These are phyloP conservation scores for Phataginus tricuspis DNA, from an alignment of 2,797 vertebrate genomes.

Conservation along the genomic window DNA sequence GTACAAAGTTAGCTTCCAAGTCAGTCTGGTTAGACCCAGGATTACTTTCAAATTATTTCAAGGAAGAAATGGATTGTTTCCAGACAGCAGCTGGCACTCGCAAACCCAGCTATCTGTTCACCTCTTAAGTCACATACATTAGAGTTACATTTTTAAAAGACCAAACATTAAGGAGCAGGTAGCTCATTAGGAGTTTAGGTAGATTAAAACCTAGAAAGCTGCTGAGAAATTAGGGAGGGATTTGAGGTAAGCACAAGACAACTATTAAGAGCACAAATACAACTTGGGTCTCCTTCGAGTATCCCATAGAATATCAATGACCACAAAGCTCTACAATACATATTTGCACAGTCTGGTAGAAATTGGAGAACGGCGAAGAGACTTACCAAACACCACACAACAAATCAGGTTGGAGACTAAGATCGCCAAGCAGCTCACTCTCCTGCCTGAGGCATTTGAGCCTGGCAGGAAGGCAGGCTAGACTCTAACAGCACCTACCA, in stretches of 20 bases:
- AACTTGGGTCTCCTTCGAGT: neutral
- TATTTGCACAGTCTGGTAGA: neutral
- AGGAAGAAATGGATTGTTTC: neutral
- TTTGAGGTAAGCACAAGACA: neutral
- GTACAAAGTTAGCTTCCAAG: neutral
- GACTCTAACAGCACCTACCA: neutral
- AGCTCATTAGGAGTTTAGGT: neutral
- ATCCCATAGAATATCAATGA: neutral
- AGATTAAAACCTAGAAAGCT: constrained; percentile 29
- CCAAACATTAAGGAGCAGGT: neutral
- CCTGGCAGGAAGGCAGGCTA: neutral
- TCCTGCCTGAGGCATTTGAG: neutral
- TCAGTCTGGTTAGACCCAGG: neutral
- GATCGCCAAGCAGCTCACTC: neutral
- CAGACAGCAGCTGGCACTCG: neutral
- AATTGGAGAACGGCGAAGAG: neutral
- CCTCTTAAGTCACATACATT: neutral
- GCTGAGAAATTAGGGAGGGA: constrained; percentile 15
- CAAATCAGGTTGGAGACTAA: neutral
- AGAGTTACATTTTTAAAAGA: neutral
- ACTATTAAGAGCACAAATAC: neutral
- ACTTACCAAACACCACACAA: constrained; percentile 61
- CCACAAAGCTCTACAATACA: neutral
- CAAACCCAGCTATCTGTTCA: neutral
- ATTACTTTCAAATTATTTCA: neutral